A percentile compares a stretch with the other conserved stretches of the same genome.
Conservation (phyloP, 2,113 vertebrate species). For the Elanus axillaris region DNA sequence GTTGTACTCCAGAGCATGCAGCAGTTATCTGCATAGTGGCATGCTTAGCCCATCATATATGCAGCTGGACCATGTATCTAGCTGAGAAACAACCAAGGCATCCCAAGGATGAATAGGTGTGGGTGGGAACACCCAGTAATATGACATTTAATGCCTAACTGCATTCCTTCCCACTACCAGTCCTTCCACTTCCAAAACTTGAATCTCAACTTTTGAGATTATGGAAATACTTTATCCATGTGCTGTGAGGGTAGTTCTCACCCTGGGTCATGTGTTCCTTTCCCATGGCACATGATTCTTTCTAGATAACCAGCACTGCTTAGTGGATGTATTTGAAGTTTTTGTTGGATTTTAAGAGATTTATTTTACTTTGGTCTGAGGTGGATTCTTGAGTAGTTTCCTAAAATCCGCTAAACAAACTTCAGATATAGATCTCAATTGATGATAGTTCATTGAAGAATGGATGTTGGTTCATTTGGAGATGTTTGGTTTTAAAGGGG, state of each 20-base stretch:
- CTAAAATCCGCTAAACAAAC: neutral
- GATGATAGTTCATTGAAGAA: neutral
- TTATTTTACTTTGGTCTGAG: neutral
- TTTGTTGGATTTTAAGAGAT: conserved; percentile 1
- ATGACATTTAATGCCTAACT: neutral
- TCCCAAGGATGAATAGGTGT: neutral
- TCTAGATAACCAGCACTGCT: neutral
- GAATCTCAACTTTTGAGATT: neutral
- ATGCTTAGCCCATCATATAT: neutral
- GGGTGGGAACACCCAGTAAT: neutral
- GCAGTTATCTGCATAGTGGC: neutral
- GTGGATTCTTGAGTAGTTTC: neutral
- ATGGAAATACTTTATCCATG: neutral
- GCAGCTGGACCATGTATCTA: neutral
- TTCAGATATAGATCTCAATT: neutral
- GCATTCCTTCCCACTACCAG: neutral
- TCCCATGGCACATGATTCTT: neutral
- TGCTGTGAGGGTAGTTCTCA: neutral
- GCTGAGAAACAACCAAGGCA: neutral
- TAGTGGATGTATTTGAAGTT: neutral
- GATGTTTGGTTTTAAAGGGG: neutral
- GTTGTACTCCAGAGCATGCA: neutral
- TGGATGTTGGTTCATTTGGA: neutral
- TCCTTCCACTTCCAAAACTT: neutral
- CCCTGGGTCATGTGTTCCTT: neutral